These are phyloP conservation scores for Podarcis cretensis DNA, from an alignment of 2,113 vertebrate genomes.

Conservation along the genomic window DNA sequence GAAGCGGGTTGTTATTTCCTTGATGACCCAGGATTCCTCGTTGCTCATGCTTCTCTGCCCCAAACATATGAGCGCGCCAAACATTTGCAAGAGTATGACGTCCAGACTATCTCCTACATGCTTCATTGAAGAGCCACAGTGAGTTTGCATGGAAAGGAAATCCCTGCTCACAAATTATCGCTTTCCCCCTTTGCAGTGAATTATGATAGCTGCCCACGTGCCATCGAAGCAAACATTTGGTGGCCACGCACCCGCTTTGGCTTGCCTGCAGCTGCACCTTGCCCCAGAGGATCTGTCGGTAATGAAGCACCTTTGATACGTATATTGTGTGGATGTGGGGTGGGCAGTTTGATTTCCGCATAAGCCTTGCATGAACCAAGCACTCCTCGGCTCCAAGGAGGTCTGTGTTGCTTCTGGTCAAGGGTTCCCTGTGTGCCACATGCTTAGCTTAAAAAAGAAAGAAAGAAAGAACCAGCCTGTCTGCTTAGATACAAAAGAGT, in stretches of 20 bases:
- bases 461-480: neutral
- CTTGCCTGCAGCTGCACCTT: conserved; percentile 90
- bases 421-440: neutral
- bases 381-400: neutral
- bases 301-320: conserved; percentile 23
- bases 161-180: neutral
- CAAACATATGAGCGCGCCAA: neutral
- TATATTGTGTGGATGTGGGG: neutral
- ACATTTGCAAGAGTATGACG: neutral
- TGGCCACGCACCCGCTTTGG: conserved; percentile 97
- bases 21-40: neutral
- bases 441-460: neutral
- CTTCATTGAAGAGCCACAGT: neutral
- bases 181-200: conserved; percentile 81
- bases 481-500: neutral
- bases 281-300: conserved; percentile 92
- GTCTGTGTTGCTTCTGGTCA: neutral
- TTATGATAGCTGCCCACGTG: conserved; percentile 95
- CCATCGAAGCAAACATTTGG: conserved; percentile 92
- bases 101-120: neutral
- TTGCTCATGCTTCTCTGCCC: neutral
- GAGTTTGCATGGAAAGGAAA: neutral
- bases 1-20: neutral
- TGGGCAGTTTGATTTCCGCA: neutral
- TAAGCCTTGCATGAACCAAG: neutral